Base-by-base conservation (phyloP, 1,140 invertebrate species). In the Lordiphosa clarofinis region DNA sequence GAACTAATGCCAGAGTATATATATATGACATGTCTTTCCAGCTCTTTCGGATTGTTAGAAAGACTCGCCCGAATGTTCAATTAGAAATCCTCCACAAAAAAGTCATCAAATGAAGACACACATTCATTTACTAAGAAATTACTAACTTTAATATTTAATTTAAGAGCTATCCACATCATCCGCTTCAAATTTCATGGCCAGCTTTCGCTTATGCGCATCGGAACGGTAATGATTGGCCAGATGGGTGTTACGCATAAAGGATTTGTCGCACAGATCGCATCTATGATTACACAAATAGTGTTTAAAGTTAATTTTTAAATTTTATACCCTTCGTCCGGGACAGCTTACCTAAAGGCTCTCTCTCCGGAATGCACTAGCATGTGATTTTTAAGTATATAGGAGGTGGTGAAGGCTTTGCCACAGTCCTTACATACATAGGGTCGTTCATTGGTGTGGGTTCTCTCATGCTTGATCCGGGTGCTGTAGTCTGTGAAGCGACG, bases 371-470 rank as follows among this genome's bases (percentile, higher is more conserved):
- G 81, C 56, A 79, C 76, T 1, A 86, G 47, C 74, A 86, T 76
- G 40, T 86, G 81, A 44, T 86, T 86, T 38, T 86, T 86, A 1
- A 86, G 68, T 48, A 86, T 81, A 47, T 86, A 81, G 19, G 68
- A 90, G 62, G 91, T 91, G 11, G 91, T 92, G 50, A 92, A 92
- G 6, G 91, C 91, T 71, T 92, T 92, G 9, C 90, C 91, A 57
- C 91, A 92, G 50, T 90, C 90, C 13, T 79, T 79, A 59, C 91
- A 92, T 56, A 90, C 90, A 61, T 91, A 92, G 3, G 91, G 91
- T 8, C 91, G 78, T 59, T 91, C 91, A 55, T 92, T 92, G 12
- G 91, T 92, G 73, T 92, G 91, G 43, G 91, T 92, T 7, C 91
- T 62, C 38, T 86, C 81, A 15, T 86, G 81, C 47, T 86, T 86